Base-by-base conservation (phyloP, 2,888 invertebrate genomes). In the Pherbina coryleti region DNA sequence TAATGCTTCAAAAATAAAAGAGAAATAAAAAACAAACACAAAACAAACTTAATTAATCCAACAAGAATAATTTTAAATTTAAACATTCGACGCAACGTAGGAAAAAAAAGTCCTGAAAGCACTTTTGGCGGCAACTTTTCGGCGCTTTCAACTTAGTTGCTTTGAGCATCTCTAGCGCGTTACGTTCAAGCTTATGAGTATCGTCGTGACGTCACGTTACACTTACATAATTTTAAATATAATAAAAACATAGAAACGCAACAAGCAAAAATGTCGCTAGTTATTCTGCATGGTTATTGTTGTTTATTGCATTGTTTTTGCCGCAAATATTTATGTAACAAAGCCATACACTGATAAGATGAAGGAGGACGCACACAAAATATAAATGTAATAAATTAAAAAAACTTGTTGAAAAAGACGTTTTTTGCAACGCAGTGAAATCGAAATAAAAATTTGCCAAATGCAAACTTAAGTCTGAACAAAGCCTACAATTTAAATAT, bases 381-480 rank as follows among this genome's bases (percentile, higher is more conserved):
- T 60, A 28, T 25, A 60, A 22, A 60, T 28, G 60, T 57, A 22
- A 57, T 3, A 22, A 57, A 60, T 25, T 22, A 60, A 25, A 22
- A 14, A 28, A 44, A 11, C 14, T 44, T 44, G 11, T 0, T n/a
- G 1, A 25, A 19, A 28, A 60, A 57, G 25, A 57, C 22, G 25
- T 60, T 9, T n/a, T 60, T 60, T 60, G 37, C 64, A 66, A 66
- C 64, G 17, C 44, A 74, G 49, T 55, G 19, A 22, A 53, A 73
- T 19, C 70, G 73, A 74, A 64, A 19, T 55, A 19, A 2, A 37
- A 67, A 72, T 73, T 67, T 74, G 76, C 64, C 64, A 77, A 75
- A 75, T 75, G 25, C 34, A 77, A 66, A 78, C 74, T 70, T 62
- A 77, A 77, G 71, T 72, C 64, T 37, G 53, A 72, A 69, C 34